Base-by-base conservation (phyloP, 2,888 invertebrate genomes). In the Lepidocyrtinus sp. region DNA sequence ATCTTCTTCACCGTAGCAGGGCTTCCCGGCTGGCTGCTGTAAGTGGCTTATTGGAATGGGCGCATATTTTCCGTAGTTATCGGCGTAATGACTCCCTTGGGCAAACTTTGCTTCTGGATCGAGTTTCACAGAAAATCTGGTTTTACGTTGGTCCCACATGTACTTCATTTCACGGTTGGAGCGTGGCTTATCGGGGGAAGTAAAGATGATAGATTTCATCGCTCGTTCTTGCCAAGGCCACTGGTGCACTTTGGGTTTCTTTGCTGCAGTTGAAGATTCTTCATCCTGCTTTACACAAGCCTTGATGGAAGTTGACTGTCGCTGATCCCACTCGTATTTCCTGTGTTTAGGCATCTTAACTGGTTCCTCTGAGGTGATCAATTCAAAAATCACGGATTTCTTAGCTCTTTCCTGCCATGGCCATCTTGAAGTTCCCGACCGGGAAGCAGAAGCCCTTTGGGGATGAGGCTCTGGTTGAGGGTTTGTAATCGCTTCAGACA, bases 391-490 rank as follows among this genome's bases (percentile, higher is more conserved):
- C 5, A 64, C 55, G 0, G 76, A 76, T 17, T 64, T 76, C 19
- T 50, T 45, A 0, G 76, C 76, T 55, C 76, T 25, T 25, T 76
- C 76, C 21, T 76, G 76, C 76, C 76, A 76, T 12, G 76, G 76
- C 36, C 61, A 76, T n/a, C 21, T 36, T 36, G 36, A 36, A 36
- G 36, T 36, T 36, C 36, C 36, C 5, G 36, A 36, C 36, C 12
- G 36, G 36, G 36, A 36, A 7, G 5, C 12, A 7, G 36, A 36
- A 7, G 36, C 36, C 36, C 36, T 36, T 12, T 12, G 5, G 5
- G 36, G 36, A 36, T 5, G 12, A 36, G 36, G 36, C 12, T 36
- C 36, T 12, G 36, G 5, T 7, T 5, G 12, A 36, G 36, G 36
- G 36, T 5, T 7, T 36, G 36, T 36, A 12, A 36, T 36, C 1